A percentile compares a stretch with the other conserved stretches of the same genome.
phyloP scores from a whole-genome alignment of 2,888 invertebrate genomes.

The Tipula lateralis region DNA sequence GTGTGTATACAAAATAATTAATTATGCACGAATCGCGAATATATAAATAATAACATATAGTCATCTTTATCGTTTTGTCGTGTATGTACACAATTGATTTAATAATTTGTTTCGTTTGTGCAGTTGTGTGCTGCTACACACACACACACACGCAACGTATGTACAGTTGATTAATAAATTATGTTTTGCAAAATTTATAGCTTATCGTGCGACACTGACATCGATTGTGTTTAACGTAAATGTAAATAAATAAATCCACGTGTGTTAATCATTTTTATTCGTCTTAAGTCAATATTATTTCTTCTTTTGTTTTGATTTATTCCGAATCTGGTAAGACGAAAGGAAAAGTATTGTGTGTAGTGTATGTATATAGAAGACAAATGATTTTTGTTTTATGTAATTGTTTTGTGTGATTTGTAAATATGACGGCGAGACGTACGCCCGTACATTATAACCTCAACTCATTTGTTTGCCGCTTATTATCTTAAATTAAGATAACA shows the following conservation, averaged over 20 bases:
- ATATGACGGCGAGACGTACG: neutral
- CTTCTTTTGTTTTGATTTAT: slow-evolving; percentile 11
- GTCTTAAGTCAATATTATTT: slow-evolving; percentile 4
- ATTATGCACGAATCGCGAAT: slow-evolving; percentile 24
- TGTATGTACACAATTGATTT: neutral
- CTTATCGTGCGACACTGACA: neutral
- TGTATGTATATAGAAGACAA: neutral
- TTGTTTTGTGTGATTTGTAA: neutral
- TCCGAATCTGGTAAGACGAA: slow-evolving; percentile 11
- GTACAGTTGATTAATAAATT: neutral
- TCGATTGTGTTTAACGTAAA: neutral
- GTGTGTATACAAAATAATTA: neutral
- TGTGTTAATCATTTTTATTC: neutral
- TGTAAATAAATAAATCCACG: slow-evolving; percentile 24
- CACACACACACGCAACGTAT: neutral
- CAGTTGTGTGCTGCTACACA: too few relatives aligned
- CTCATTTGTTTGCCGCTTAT: neutral
- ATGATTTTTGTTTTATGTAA: neutral
- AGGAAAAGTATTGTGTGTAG: neutral
- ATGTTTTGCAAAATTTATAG: neutral
- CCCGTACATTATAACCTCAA: neutral
- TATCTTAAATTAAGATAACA: neutral
- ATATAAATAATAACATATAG: neutral
- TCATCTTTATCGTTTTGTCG: slow-evolving; percentile 6
- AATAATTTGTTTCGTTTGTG: neutral